phyloP scores from a whole-genome alignment of 2,113 vertebrate species.

The Nothoprocta pentlandii region DNA sequence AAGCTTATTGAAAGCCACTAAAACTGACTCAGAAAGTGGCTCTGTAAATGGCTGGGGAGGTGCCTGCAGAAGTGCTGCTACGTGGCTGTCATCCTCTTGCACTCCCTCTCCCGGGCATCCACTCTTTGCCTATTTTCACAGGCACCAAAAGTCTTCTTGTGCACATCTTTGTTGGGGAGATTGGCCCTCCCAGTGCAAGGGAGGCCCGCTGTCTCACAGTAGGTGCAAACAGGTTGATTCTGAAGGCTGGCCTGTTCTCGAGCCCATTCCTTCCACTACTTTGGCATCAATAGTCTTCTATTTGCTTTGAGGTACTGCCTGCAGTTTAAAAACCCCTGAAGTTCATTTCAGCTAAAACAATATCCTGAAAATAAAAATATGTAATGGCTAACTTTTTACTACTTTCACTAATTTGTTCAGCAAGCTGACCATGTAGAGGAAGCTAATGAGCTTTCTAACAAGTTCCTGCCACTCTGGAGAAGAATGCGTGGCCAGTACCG shows the following conservation, averaged over 20 bases:
- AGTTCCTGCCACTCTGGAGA: background rate
- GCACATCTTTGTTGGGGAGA: background rate
- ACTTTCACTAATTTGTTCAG: background rate
- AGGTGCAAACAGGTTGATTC: rapidly evolving
- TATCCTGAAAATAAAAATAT: background rate
- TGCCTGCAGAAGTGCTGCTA: background rate
- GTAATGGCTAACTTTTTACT: background rate
- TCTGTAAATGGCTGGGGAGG: background rate
- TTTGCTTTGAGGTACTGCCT: background rate
- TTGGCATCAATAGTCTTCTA: background rate
- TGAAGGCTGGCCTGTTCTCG: rapidly evolving
- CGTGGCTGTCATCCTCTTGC: rapidly evolving
- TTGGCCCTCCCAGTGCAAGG: background rate
- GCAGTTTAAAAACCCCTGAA: background rate
- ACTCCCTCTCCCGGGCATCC: background rate
- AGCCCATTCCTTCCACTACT: background rate
- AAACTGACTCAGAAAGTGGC: background rate
- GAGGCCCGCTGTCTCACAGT: rapidly evolving
- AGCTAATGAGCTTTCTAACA: background rate
- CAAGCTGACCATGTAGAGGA: background rate
- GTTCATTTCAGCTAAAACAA: background rate
- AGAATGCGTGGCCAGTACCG: background rate
- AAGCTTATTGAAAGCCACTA: background rate
- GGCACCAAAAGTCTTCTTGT: background rate
- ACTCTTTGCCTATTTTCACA: background rate